Conservation (phyloP, 2,113 vertebrate genomes). For the Synchiropus splendidus region DNA sequence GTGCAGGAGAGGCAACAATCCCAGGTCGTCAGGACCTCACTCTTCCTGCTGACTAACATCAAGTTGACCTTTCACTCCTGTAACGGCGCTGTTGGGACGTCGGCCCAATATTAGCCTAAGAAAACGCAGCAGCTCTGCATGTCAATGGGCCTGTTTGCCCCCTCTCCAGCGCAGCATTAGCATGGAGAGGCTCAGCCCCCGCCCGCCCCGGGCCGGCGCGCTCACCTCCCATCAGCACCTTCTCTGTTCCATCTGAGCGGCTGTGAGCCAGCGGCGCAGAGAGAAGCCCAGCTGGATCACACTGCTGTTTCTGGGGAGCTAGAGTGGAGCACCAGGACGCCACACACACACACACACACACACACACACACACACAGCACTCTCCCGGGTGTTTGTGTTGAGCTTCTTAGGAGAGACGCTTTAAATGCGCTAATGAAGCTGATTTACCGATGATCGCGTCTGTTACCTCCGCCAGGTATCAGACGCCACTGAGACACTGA, state of each 20-base stretch:
- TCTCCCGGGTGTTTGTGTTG: no score
- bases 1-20: constrained; percentile 39
- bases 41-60: constrained; percentile 48
- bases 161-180: constrained; percentile 61
- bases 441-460: no score
- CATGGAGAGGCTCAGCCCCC: constrained; percentile 55
- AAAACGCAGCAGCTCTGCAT: constrained; percentile 68
- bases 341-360: no score
- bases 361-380: no score
- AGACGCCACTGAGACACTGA: no score
- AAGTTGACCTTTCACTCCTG: constrained; percentile 55
- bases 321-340: no score
- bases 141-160: constrained; percentile 67
- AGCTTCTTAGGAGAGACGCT: constrained; percentile 21
- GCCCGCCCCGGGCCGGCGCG: constrained; percentile 35
- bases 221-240: constrained; percentile 55
- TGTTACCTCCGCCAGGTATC: no score
- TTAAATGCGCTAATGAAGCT: constrained; percentile 43
- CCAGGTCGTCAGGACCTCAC: constrained; percentile 29
- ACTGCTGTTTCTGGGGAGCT: constrained; percentile 38
- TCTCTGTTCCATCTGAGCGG: constrained; percentile 57
- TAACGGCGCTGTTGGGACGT: constrained; percentile 52
- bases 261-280: constrained; percentile 33
- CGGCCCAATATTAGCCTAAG: constrained; percentile 67
- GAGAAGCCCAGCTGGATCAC: constrained; percentile 60